A percentile compares a stretch with the other conserved stretches of the same genome.
These are phyloP conservation scores for Caloenas nicobarica DNA, from an alignment of 2,113 vertebrate genomes.

Conservation along the genomic window DNA sequence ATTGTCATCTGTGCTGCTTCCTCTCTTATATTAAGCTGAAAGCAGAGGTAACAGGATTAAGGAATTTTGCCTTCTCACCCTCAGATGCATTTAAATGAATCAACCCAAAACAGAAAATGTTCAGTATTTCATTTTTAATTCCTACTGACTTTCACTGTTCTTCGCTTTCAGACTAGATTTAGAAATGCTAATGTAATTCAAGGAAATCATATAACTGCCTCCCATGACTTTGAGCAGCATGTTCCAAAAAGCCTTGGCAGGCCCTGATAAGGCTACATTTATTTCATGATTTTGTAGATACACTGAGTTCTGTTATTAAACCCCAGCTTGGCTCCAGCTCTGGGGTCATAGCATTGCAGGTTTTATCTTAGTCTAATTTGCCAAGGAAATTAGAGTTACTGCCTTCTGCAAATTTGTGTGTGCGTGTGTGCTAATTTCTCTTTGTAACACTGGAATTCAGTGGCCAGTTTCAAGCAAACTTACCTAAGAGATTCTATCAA, in stretches of 20 bases:
- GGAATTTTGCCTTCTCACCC: not conserved
- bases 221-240: not conserved
- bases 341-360: not conserved
- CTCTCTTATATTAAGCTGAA: not conserved
- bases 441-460: not conserved
- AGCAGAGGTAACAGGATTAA: not conserved
- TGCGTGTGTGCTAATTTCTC: not conserved
- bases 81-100: not conserved
- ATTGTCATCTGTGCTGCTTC: not conserved
- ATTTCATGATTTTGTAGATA: not conserved
- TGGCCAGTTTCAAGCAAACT: not conserved
- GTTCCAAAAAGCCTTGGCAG: not conserved
- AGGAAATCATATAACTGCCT: not conserved
- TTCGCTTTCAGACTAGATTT: not conserved
- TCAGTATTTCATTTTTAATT: not conserved
- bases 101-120: not conserved
- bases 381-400: not conserved
- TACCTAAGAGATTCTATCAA: not conserved
- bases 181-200: not conserved
- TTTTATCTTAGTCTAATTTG: not conserved
- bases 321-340: not conserved
- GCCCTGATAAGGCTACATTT: not conserved
- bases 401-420: not conserved
- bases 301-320: not conserved
- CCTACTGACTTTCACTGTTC: not conserved